phyloP scores from a whole-genome alignment of 1,140 invertebrate genomes.

The Trialeurodes vaporariorum region DNA sequence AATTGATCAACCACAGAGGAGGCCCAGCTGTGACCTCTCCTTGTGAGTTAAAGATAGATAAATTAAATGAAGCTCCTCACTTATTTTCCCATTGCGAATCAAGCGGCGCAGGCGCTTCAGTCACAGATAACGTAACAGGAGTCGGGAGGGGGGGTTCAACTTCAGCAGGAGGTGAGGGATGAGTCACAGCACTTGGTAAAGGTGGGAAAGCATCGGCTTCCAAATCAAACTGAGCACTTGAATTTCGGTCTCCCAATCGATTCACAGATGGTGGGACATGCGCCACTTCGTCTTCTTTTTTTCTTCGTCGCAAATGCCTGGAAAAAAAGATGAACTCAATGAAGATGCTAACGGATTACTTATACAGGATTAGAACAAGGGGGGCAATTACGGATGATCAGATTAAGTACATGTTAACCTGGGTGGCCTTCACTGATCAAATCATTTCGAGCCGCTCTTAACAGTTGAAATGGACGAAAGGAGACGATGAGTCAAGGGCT shows the following conservation, averaged over 20 bases:
- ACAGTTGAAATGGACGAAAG: no score
- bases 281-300: constrained; percentile 34
- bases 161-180: constrained; percentile 21
- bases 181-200: constrained; percentile 46
- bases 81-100: not conserved
- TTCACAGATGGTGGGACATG: constrained; percentile 3
- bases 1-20: no score
- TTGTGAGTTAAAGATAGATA: no score
- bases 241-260: constrained; percentile 5
- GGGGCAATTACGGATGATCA: no score
- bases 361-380: no score
- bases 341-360: no score
- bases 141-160: not conserved
- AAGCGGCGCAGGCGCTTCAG: not conserved
- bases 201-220: constrained; percentile 72
- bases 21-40: no score
- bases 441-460: no score
- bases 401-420: no score
- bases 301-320: constrained; percentile 33
- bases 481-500: no score
- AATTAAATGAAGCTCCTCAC: no score
- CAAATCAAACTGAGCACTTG: constrained; percentile 55
- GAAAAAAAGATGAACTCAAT: constrained; percentile 5
- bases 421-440: no score
- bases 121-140: constrained; percentile 9